A percentile compares a stretch with the other conserved stretches of the same genome.
phyloP scores from a whole-genome alignment of 1,140 invertebrate genomes.

The Drosophila kurseongensis region DNA sequence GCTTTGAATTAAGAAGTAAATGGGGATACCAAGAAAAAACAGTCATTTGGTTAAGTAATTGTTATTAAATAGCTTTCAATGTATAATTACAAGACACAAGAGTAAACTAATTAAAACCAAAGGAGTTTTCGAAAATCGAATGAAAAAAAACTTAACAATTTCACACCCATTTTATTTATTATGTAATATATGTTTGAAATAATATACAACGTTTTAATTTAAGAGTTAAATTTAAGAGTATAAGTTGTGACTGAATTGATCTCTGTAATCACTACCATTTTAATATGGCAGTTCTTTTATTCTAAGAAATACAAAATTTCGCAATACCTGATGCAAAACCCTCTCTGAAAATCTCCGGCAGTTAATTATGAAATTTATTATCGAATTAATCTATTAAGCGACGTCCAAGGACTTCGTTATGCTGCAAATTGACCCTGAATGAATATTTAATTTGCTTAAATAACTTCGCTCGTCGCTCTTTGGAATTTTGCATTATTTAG shows the following conservation, averaged over 20 bases:
- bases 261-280: too few species aligned
- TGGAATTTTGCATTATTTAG: slow-evolving; percentile 50
- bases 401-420: background rate
- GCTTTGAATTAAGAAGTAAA: background rate
- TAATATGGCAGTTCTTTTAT: too few species aligned
- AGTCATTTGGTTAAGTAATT: slow-evolving; percentile 13
- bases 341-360: background rate
- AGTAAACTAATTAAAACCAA: background rate
- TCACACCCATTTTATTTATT: background rate
- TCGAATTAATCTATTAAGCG: slow-evolving; percentile 12
- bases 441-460: slow-evolving; percentile 19
- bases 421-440: slow-evolving; percentile 1
- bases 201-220: too few species aligned
- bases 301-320: too few species aligned
- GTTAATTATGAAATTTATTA: background rate
- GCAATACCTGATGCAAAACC: background rate
- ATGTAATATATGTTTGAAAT: background rate
- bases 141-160: too few species aligned
- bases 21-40: background rate
- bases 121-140: too few species aligned
- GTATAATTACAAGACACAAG: background rate
- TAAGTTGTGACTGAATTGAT: too few species aligned
- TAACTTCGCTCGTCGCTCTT: slow-evolving; percentile 5
- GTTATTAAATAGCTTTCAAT: slow-evolving; percentile 8
- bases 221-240: too few species aligned